Conservation (phyloP, 2,113 vertebrate genomes). For the Sinocyclocheilus anshuiensis region DNA sequence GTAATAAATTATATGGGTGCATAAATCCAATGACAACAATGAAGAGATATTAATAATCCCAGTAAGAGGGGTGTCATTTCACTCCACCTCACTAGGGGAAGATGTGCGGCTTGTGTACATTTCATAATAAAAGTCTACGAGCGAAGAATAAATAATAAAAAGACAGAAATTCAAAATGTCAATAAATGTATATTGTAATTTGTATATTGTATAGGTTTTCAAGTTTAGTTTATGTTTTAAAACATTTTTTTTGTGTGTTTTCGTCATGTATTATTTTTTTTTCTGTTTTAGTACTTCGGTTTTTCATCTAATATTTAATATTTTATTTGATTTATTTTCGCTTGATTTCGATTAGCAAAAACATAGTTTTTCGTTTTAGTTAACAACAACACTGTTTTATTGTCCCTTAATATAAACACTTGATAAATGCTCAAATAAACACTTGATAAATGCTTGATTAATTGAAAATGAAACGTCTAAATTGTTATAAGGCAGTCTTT, state of each 20-base stretch:
- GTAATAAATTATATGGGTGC: background rate
- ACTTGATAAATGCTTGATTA: background rate
- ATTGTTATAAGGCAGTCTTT: background rate
- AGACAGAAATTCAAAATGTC: background rate
- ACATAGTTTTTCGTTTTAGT: background rate
- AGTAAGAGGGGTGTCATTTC: background rate
- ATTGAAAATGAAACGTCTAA: background rate
- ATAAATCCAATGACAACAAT: background rate
- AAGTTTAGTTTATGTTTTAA: background rate
- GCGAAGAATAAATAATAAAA: background rate
- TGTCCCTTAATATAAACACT: background rate
- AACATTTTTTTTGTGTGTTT: background rate
- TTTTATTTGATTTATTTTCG: background rate
- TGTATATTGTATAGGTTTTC: too few relatives aligned
- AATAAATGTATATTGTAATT: too few relatives aligned
- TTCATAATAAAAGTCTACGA: conserved; percentile 26
- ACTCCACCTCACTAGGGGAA: background rate
- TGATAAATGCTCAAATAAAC: background rate
- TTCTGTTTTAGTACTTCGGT: background rate
- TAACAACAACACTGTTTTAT: background rate
- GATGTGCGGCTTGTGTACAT: background rate
- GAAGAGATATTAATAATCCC: background rate
- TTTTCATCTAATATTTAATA: background rate
- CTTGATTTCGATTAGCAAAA: background rate
- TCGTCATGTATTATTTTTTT: background rate